Percentiles rank a stretch among this genome's conserved stretches.
These are phyloP conservation scores for Myotis daubentonii DNA, from an alignment of 2,797 vertebrate genomes.

Conservation along the genomic window DNA sequence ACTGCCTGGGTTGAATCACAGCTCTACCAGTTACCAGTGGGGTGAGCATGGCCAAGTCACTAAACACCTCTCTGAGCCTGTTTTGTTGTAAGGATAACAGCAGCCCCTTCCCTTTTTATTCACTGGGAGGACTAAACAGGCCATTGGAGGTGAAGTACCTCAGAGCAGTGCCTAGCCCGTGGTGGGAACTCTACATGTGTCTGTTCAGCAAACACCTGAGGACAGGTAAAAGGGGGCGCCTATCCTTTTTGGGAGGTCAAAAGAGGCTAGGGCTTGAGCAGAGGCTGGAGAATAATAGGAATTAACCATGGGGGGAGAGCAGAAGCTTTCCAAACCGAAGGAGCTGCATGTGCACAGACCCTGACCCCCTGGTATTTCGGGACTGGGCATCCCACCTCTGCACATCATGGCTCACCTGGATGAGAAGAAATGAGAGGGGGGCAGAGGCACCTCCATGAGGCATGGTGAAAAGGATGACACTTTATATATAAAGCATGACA, in stretches of 20 bases:
- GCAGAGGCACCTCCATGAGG: neutral
- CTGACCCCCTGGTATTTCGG: neutral
- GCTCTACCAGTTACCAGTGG: too few species aligned
- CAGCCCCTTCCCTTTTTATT: neutral
- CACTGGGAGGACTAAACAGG: neutral
- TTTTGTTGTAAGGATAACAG: neutral
- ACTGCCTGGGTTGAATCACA: neutral
- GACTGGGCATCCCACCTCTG: neutral
- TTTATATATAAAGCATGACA: neutral
- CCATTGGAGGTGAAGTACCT: neutral
- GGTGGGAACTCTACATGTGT: accelerated
- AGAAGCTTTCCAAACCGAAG: neutral
- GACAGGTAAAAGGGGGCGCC: too few species aligned
- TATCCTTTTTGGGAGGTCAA: neutral
- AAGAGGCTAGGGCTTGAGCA: neutral
- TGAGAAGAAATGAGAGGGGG: neutral
- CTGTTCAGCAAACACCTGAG: neutral
- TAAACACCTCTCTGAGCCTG: neutral
- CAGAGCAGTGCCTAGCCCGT: accelerated
- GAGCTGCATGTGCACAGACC: neutral
- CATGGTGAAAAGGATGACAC: neutral
- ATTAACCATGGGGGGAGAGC: neutral
- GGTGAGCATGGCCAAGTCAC: neutral
- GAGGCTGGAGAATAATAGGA: neutral
- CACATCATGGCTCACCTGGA: neutral